These are phyloP conservation scores for Apodemia hepburni DNA, from an alignment of 2,888 invertebrate species.

Conservation along the genomic window DNA sequence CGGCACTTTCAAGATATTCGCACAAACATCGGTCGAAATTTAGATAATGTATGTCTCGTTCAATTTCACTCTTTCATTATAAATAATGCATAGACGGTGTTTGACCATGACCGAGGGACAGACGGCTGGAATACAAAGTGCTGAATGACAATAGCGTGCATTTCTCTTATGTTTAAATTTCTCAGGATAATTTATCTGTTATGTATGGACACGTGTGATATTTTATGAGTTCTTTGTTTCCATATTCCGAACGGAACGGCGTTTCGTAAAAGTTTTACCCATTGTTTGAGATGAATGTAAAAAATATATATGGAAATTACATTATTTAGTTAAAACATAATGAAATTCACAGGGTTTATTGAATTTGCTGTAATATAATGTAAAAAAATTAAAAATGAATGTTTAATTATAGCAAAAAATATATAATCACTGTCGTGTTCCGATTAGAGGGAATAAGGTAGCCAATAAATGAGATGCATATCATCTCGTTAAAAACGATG, in stretches of 20 bases:
- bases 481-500: too few relatives aligned
- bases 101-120: conserved; percentile 54
- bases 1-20: conserved; percentile 24
- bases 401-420: too few relatives aligned
- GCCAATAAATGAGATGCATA: too few relatives aligned
- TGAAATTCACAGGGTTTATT: not conserved
- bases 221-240: conserved; percentile 15
- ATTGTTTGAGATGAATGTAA: conserved; percentile 6
- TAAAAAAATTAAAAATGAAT: not conserved
- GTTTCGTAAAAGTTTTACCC: conserved; percentile 23
- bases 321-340: conserved; percentile 1
- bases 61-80: conserved; percentile 69
- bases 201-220: conserved; percentile 22
- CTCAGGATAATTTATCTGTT: conserved; percentile 32
- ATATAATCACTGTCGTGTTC: too few relatives aligned
- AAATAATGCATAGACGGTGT: conserved; percentile 60
- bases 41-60: conserved; percentile 40
- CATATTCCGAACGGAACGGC: conserved; percentile 4
- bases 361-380: not conserved
- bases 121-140: conserved; percentile 50
- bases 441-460: too few relatives aligned
- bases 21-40: conserved; percentile 41
- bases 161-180: conserved; percentile 50
- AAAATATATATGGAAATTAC: conserved; percentile 1
- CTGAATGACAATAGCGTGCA: conserved; percentile 42